Conservation (phyloP, 2,113 vertebrate genomes). For the Regulus satrapa region DNA sequence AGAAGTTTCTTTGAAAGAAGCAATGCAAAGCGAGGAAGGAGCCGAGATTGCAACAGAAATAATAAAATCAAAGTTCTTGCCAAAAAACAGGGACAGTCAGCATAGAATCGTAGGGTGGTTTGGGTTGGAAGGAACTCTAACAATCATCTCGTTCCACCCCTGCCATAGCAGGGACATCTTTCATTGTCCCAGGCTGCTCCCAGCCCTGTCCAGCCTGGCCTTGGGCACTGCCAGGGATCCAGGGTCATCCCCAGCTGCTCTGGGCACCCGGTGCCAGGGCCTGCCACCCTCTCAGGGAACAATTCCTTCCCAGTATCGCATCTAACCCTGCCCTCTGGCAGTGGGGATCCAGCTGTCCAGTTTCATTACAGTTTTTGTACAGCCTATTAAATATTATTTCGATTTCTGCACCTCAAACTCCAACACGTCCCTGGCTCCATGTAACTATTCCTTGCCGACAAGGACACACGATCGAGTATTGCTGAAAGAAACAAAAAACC, state of each 20-base stretch:
- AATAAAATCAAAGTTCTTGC: not conserved
- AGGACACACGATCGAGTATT: fast-evolving
- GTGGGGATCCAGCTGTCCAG: not conserved
- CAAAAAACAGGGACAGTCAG: not conserved
- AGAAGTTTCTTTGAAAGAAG: not conserved
- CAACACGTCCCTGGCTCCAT: not conserved
- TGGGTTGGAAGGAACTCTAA: not conserved
- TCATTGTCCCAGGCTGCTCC: fast-evolving
- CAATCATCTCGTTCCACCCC: not conserved
- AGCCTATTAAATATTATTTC: not conserved
- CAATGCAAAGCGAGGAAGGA: not conserved
- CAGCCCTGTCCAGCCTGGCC: not conserved
- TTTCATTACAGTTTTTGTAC: not conserved
- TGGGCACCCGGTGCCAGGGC: not conserved
- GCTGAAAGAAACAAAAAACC: not conserved
- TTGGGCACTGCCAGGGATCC: not conserved
- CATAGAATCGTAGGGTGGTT: not conserved
- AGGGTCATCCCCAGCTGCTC: not conserved
- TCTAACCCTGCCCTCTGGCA: not conserved
- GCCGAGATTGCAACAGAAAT: not conserved
- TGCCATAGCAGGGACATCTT: not conserved
- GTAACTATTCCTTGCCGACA: not conserved
- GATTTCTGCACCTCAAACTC: not conserved
- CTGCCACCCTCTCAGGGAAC: fast-evolving
- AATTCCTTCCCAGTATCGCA: not conserved